Evolutionary conservation across 2,113 vertebrate genomes (phyloP).

Genomic region (Myrmecobius fasciatus): DNA sequence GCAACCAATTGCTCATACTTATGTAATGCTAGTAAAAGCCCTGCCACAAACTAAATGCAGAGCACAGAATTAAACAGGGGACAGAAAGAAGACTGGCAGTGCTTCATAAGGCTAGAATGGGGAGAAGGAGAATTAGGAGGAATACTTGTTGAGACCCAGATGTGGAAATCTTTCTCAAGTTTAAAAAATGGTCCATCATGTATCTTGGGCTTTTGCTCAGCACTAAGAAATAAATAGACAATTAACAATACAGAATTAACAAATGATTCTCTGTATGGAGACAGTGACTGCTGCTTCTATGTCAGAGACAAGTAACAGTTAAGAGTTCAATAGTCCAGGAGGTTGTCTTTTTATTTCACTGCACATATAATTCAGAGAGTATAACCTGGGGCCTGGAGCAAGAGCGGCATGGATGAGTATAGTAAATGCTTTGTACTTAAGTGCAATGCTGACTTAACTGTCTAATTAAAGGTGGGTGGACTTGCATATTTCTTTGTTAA

Average conservation of each 20-base stretch:
- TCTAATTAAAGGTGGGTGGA: background rate
- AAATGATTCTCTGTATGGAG: background rate
- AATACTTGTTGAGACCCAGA: background rate
- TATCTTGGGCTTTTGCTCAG: background rate
- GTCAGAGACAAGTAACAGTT: background rate
- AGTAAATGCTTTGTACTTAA: slow-evolving; percentile 11
- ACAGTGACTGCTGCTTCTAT: background rate
- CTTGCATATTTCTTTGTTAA: background rate
- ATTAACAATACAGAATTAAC: background rate
- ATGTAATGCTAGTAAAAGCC: background rate
- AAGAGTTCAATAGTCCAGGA: background rate
- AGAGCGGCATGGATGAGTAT: background rate
- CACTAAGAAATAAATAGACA: background rate
- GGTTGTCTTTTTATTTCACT: background rate
- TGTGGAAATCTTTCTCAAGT: background rate
- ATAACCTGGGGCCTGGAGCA: background rate
- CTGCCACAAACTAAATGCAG: background rate
- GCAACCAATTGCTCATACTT: background rate
- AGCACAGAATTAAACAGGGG: background rate
- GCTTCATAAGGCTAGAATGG: background rate
- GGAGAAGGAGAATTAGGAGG: background rate
- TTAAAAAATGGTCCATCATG: background rate
- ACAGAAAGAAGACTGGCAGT: background rate
- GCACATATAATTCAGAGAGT: background rate
- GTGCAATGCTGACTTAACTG: slow-evolving; percentile 9